These are phyloP conservation scores for Acridotheres tristis DNA, from an alignment of 2,797 vertebrate species.

Conservation along the genomic window DNA sequence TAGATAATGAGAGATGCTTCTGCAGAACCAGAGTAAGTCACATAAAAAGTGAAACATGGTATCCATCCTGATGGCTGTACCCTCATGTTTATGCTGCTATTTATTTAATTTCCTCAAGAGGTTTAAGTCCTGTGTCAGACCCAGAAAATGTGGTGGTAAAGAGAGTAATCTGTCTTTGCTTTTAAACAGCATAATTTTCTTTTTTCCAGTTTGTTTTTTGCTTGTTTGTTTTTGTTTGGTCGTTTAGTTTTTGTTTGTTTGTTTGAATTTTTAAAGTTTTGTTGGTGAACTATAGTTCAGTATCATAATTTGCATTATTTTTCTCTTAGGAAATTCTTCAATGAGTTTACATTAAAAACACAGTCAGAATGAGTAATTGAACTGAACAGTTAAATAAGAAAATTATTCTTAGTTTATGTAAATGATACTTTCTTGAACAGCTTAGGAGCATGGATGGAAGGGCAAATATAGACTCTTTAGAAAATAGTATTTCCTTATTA, in stretches of 20 bases:
- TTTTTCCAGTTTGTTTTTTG: background rate
- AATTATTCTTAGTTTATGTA: background rate
- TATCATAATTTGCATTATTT: background rate
- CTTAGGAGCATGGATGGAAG: background rate
- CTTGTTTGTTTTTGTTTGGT: background rate
- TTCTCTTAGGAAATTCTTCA: background rate
- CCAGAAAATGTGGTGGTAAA: background rate
- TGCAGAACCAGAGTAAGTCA: background rate
- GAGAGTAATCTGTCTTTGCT: background rate
- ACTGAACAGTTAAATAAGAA: background rate
- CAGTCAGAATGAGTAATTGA: background rate
- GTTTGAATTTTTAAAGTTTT: background rate
- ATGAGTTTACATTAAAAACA: background rate
- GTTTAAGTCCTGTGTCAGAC: background rate
- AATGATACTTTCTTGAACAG: background rate
- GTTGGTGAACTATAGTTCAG: background rate
- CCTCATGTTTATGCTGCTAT: background rate
- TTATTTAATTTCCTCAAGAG: background rate
- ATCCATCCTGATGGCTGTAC: background rate
- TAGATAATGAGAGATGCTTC: background rate
- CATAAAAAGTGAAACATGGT: background rate
- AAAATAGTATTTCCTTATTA: background rate
- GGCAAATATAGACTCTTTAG: background rate
- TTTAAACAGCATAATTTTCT: background rate
- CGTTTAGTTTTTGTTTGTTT: background rate